Evolutionary conservation across 2,797 vertebrate genomes (phyloP).

Genomic region (Acipenser ruthenus): DNA sequence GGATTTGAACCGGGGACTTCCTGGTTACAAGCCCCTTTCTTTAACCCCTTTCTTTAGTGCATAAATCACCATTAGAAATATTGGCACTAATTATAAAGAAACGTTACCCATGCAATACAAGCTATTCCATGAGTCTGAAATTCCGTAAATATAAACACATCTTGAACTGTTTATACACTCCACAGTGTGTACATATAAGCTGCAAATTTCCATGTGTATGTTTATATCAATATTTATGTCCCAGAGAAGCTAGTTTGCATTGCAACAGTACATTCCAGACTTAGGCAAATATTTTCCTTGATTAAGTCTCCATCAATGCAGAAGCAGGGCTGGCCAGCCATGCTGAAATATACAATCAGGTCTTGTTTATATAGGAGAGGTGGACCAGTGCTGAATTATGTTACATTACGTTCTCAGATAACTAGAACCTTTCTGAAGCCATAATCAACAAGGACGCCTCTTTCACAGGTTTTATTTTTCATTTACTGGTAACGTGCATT

Average conservation of each 20-base stretch:
- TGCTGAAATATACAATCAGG: slow-evolving; percentile 5
- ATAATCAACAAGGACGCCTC: slow-evolving; percentile 2
- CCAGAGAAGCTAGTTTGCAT: background rate
- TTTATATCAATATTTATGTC: slow-evolving; percentile 12
- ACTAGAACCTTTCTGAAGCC: slow-evolving; percentile 27
- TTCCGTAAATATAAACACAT: background rate
- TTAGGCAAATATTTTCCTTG: slow-evolving; percentile 17
- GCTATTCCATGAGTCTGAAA: too few species aligned
- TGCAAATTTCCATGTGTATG: slow-evolving; percentile 14
- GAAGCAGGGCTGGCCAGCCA: too few species aligned
- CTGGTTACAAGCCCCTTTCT: too few species aligned
- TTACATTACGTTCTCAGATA: slow-evolving; percentile 31
- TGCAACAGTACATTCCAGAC: background rate
- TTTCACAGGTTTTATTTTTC: too few species aligned
- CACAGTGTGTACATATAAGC: background rate
- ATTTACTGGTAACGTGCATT: too few species aligned
- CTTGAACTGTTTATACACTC: background rate
- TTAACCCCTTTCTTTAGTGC: too few species aligned
- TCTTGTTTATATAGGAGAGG: slow-evolving; percentile 8
- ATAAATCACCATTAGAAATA: too few species aligned
- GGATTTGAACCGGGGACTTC: too few species aligned
- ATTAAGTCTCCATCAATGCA: background rate
- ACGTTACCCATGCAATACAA: too few species aligned
- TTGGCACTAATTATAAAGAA: too few species aligned
- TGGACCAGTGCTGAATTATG: slow-evolving; percentile 15